These are phyloP conservation scores for Ginglymostoma cirratum DNA, from an alignment of 2,113 vertebrate genomes.

Conservation along the genomic window DNA sequence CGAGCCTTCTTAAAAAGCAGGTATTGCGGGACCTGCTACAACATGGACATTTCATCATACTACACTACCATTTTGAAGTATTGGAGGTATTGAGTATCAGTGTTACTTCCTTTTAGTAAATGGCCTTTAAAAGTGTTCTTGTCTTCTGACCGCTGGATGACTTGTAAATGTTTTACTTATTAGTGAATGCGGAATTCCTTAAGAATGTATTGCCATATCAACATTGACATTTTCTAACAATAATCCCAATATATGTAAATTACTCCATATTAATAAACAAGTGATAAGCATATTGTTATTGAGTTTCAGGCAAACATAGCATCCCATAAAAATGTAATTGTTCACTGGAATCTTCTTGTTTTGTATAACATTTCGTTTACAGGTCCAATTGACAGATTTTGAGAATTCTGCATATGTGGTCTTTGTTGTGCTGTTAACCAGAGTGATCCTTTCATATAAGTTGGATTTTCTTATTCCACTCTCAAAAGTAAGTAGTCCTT, in stretches of 20 bases:
- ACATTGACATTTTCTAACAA: constrained; percentile 40
- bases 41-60: neutral
- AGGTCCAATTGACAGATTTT: constrained; percentile 97
- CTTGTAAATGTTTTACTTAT: neutral
- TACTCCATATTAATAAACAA: neutral
- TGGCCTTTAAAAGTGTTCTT: neutral
- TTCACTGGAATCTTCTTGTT: neutral
- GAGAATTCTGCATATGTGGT: constrained; percentile 96
- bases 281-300: neutral
- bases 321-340: neutral
- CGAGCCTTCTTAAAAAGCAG: too few relatives aligned
- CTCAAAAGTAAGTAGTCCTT: constrained; percentile 72
- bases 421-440: constrained; percentile 89
- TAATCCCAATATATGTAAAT: constrained; percentile 40
- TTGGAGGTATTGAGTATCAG: neutral
- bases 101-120: neutral
- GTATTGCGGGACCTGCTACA: neutral
- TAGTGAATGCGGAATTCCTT: neutral
- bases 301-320: neutral
- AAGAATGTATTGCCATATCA: constrained; percentile 48
- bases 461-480: constrained; percentile 93
- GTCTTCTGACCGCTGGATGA: neutral
- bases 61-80: neutral
- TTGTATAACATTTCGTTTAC: neutral
- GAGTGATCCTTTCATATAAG: constrained; percentile 95